phyloP scores from a whole-genome alignment of 2,888 invertebrate genomes.

The Synanthedon vespiformis region DNA sequence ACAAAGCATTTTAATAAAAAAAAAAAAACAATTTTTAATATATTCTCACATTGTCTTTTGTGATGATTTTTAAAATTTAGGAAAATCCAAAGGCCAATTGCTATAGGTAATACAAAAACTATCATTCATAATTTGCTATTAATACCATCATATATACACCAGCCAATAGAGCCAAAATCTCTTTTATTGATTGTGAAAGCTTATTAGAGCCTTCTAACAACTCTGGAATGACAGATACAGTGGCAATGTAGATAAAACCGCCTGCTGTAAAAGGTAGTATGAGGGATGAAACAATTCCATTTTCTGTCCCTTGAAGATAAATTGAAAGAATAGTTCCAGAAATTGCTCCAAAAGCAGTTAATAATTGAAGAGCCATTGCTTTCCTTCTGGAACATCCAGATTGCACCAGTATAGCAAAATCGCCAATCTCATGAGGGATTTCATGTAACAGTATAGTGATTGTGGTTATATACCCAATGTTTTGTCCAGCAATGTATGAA shows the following conservation, averaged over 20 bases:
- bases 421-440: conserved; percentile 99
- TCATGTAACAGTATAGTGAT: conserved; percentile 97
- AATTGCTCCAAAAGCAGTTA: conserved; percentile 95
- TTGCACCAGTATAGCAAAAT: conserved; percentile 98
- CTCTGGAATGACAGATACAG: conserved; percentile 98
- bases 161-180: conserved; percentile 87
- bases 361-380: conserved; percentile 94
- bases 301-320: conserved; percentile 78
- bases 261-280: conserved; percentile 98
- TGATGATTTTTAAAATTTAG: not conserved
- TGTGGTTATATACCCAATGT: conserved; percentile 90
- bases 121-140: conserved; percentile 79
- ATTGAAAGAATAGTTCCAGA: conserved; percentile 93
- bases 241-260: conserved; percentile 99
- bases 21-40: not conserved
- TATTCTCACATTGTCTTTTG: not conserved
- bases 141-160: conserved; percentile 97
- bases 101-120: not conserved
- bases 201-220: conserved; percentile 89
- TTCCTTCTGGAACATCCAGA: conserved; percentile 94
- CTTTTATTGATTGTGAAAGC: conserved; percentile 89
- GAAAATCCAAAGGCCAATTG: not conserved
- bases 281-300: conserved; percentile 83
- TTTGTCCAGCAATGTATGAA: conserved; percentile 92
- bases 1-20: too few species aligned